These are phyloP conservation scores for Orestias chungarensis DNA, from an alignment of 2,797 vertebrate species.

Conservation along the genomic window DNA sequence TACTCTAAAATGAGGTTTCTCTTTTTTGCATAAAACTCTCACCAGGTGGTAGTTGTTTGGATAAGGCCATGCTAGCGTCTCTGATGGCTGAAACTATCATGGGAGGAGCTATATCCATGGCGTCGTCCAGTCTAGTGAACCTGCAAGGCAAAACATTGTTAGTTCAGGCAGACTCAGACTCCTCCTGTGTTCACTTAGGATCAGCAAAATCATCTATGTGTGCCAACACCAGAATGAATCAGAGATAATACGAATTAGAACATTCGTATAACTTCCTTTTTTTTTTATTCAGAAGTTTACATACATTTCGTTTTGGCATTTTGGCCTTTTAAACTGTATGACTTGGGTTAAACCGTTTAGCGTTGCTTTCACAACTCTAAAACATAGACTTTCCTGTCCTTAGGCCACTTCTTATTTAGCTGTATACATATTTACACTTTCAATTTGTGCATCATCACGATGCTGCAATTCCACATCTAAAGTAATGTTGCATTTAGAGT, in stretches of 20 bases:
- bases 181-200: neutral
- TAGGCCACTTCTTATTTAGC: too few species aligned
- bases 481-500: too few species aligned
- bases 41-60: slow-evolving; percentile 61
- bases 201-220: neutral
- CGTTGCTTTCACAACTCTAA: too few species aligned
- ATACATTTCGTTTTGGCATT: neutral
- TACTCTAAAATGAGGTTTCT: neutral
- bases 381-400: too few species aligned
- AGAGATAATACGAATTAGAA: neutral
- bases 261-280: neutral
- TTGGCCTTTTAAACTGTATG: neutral
- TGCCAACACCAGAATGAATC: neutral
- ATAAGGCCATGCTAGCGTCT: slow-evolving; percentile 41
- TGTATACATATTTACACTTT: too few species aligned
- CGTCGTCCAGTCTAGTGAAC: slow-evolving; percentile 65
- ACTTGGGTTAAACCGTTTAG: too few species aligned
- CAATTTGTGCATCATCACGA: too few species aligned
- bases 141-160: slow-evolving; percentile 42
- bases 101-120: slow-evolving; percentile 27
- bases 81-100: slow-evolving; percentile 37
- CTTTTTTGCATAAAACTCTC: slow-evolving; percentile 6
- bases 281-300: neutral
- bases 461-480: too few species aligned
- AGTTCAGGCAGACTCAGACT: neutral